phyloP scores from a whole-genome alignment of 2,797 vertebrate species.

The Molothrus ater region DNA sequence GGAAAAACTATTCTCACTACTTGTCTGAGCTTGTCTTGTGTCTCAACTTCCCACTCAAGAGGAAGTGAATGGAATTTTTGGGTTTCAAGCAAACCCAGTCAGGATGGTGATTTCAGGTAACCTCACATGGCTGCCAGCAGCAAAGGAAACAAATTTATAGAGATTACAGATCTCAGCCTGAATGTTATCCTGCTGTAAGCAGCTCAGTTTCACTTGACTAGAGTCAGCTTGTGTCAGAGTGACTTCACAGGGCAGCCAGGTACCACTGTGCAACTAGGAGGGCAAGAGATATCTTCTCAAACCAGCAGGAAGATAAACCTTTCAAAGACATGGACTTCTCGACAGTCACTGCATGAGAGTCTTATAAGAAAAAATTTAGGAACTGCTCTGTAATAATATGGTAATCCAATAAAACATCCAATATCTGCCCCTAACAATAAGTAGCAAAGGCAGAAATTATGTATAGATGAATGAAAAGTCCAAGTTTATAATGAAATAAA shows the following conservation, averaged over 20 bases:
- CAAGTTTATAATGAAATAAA: not conserved
- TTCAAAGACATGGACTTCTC: not conserved
- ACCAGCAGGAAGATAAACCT: not conserved
- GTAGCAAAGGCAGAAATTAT: not conserved
- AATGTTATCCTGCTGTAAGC: rapidly evolving
- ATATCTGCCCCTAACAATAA: not conserved
- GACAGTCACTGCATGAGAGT: rapidly evolving
- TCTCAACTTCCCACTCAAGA: not conserved
- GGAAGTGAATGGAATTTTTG: not conserved
- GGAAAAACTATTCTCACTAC: not conserved
- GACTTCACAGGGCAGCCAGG: not conserved
- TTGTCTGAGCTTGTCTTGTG: not conserved
- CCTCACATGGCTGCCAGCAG: not conserved
- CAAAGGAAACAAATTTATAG: not conserved
- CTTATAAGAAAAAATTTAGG: not conserved
- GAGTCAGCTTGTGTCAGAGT: rapidly evolving
- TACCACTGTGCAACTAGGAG: not conserved
- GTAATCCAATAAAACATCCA: not conserved
- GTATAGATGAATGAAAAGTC: not conserved
- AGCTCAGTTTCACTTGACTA: not conserved
- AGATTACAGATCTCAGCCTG: not conserved
- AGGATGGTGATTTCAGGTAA: not conserved
- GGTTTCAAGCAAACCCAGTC: not conserved
- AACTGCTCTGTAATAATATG: not conserved
- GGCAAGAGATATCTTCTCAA: not conserved